These are phyloP conservation scores for Eurystomus gularis DNA, from an alignment of 2,113 vertebrate genomes.

Conservation along the genomic window DNA sequence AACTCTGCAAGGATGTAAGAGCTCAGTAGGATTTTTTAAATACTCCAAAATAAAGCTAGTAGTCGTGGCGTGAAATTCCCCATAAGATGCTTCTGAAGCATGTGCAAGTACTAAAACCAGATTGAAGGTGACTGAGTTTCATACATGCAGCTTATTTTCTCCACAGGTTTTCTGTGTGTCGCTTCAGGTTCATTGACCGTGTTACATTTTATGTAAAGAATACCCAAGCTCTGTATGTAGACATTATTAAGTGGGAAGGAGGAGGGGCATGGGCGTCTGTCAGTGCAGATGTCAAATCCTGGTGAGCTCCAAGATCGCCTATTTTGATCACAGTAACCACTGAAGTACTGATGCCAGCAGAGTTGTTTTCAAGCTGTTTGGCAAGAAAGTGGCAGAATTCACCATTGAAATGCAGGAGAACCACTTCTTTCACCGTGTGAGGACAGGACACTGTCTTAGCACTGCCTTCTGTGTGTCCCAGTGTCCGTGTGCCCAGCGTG, in stretches of 20 bases:
- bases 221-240: not conserved
- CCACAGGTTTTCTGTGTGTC: not conserved
- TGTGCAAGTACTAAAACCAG: not conserved
- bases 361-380: slow-evolving; percentile 32
- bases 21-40: not conserved
- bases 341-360: not conserved
- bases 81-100: not conserved
- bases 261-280: not conserved
- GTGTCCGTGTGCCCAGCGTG: fast-evolving
- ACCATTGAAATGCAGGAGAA: not conserved
- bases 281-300: not conserved
- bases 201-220: not conserved
- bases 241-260: not conserved
- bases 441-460: not conserved
- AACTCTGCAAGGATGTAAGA: not conserved
- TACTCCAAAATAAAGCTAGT: not conserved
- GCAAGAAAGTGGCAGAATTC: slow-evolving; percentile 9
- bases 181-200: not conserved
- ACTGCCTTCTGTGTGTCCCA: not conserved
- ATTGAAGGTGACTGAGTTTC: not conserved
- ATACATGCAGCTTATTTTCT: not conserved
- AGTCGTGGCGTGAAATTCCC: not conserved
- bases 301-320: not conserved
- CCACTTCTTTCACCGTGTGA: not conserved
- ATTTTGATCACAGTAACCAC: slow-evolving; percentile 14